Evolutionary conservation across 2,797 vertebrate genomes (phyloP).

Genomic region (Coracias cyanogaster): DNA sequence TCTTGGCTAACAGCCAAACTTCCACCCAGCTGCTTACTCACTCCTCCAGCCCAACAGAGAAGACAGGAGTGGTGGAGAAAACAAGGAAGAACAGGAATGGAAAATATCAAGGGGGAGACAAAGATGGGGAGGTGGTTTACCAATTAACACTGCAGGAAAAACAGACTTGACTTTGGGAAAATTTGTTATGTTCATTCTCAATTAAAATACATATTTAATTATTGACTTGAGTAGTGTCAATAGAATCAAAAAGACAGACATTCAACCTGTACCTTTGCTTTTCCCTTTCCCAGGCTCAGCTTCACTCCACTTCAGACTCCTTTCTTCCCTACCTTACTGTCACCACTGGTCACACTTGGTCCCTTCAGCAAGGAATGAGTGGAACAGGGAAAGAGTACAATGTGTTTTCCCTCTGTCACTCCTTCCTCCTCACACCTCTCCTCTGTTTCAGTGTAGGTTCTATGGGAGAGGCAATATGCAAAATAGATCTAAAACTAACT

Average conservation of each 20-base stretch:
- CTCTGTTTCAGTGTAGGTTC: not conserved
- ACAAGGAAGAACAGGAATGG: not conserved
- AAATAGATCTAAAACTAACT: not conserved
- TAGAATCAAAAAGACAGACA: not conserved
- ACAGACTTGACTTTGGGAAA: not conserved
- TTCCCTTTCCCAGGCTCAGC: not conserved
- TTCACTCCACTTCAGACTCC: not conserved
- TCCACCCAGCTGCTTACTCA: not conserved
- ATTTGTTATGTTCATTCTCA: not conserved
- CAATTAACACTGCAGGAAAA: not conserved
- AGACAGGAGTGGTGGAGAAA: not conserved
- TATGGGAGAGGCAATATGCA: not conserved
- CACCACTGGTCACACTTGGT: accelerated
- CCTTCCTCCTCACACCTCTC: not conserved
- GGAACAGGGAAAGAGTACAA: accelerated
- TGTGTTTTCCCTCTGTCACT: not conserved
- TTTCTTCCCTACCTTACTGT: accelerated
- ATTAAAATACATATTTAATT: not conserved
- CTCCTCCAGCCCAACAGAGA: not conserved
- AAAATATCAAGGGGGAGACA: not conserved
- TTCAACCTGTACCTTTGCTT: not conserved
- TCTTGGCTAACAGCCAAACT: not conserved
- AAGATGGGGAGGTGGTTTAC: not conserved
- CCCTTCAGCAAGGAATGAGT: not conserved
- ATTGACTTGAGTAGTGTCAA: not conserved